These are phyloP conservation scores for Bungarus multicinctus DNA, from an alignment of 2,113 vertebrate species.

Conservation along the genomic window DNA sequence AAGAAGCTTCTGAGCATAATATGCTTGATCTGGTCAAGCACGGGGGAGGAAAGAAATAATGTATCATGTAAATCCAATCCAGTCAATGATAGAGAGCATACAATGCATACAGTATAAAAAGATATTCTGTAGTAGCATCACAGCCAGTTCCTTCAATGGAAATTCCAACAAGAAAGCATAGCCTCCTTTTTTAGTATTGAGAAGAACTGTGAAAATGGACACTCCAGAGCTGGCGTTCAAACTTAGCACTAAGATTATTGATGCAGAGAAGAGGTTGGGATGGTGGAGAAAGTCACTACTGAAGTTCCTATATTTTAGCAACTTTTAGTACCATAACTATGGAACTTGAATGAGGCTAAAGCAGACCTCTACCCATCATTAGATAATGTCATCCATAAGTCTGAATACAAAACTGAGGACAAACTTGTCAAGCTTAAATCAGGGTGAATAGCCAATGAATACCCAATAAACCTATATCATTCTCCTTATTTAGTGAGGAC, in stretches of 20 bases:
- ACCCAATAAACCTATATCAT: neutral
- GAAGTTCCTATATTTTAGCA: neutral
- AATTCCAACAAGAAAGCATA: neutral
- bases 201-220: neutral
- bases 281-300: neutral
- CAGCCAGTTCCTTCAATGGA: neutral
- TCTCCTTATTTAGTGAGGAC: constrained; percentile 34
- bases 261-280: neutral
- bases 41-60: neutral
- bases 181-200: neutral
- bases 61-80: neutral
- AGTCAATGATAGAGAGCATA: neutral
- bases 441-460: neutral
- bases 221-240: neutral
- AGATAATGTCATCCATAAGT: neutral
- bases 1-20: neutral
- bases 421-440: neutral
- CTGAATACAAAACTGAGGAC: neutral
- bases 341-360: neutral
- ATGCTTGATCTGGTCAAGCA: neutral
- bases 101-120: neutral
- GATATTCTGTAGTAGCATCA: neutral
- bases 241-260: neutral
- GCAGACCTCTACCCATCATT: neutral
- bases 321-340: neutral